Evolutionary conservation across 2,113 vertebrate species (phyloP).

Genomic region (Etia nguti): DNA sequence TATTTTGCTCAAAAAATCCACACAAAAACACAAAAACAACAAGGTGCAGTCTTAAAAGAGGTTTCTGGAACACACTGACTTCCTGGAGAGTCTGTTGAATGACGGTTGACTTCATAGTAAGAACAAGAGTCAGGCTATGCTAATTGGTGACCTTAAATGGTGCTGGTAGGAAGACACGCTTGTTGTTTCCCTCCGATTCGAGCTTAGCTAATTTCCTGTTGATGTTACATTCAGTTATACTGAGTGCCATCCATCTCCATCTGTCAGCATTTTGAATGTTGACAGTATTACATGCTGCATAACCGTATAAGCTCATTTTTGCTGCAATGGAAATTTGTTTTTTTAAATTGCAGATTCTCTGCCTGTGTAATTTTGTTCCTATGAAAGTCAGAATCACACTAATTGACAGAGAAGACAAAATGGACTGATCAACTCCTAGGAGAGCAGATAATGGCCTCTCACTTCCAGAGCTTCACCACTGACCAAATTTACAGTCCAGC

Average conservation of each 20-base stretch:
- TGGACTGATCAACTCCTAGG: not conserved
- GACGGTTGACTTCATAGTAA: not conserved
- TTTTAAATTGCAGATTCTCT: not conserved
- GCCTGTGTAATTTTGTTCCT: not conserved
- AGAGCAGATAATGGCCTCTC: constrained; percentile 15
- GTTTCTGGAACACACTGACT: not conserved
- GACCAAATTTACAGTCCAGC: constrained; percentile 30
- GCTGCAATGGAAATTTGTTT: not conserved
- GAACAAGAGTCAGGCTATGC: not conserved
- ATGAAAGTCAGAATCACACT: not conserved
- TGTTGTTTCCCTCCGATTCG: not conserved
- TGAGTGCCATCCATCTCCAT: not conserved
- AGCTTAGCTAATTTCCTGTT: not conserved
- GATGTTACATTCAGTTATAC: not conserved
- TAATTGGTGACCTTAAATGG: not conserved
- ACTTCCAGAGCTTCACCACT: not conserved
- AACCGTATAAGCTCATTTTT: not conserved
- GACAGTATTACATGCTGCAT: not conserved
- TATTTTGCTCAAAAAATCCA: not conserved
- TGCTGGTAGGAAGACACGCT: not conserved
- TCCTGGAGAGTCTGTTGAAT: not conserved
- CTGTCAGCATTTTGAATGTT: not conserved
- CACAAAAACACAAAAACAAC: not conserved
- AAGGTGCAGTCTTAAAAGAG: not conserved
- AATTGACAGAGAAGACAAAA: not conserved